Evolutionary conservation across 2,888 invertebrate genomes (phyloP).

Genomic region (Lasiommata megera): DNA sequence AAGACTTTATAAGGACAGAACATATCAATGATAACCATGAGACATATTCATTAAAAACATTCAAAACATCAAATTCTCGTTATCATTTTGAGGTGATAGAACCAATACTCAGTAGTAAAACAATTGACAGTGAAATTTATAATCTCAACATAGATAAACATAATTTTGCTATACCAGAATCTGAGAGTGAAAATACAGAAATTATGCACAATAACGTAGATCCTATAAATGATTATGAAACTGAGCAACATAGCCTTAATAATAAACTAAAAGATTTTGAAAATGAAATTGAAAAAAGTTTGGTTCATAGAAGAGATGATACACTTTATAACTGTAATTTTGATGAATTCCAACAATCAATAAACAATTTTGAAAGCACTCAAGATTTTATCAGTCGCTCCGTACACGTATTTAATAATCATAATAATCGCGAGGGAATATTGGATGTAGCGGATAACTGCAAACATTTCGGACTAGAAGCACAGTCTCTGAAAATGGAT

Average conservation of each 20-base stretch:
- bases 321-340: not conserved
- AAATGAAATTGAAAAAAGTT: constrained; percentile 17
- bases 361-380: not conserved
- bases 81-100: not conserved
- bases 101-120: not conserved
- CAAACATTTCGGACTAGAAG: not conserved
- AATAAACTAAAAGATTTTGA: constrained; percentile 18
- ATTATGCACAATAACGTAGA: constrained; percentile 2
- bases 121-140: not conserved
- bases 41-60: constrained; percentile 11
- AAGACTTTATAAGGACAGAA: constrained; percentile 1
- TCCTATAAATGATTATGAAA: constrained; percentile 12
- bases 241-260: constrained; percentile 29
- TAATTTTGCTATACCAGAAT: constrained; percentile 10
- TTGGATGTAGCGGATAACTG: not conserved
- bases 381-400: not conserved
- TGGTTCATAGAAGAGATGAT: constrained; percentile 6
- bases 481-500: not conserved
- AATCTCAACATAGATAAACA: not conserved
- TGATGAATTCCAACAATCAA: constrained; percentile 6
- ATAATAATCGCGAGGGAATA: not conserved
- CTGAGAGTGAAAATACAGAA: not conserved
- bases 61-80: not conserved
- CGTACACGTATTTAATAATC: not conserved
- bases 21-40: constrained; percentile 12